These are phyloP conservation scores for Seladonia tumulorum DNA, from an alignment of 2,888 invertebrate genomes.

Conservation along the genomic window DNA sequence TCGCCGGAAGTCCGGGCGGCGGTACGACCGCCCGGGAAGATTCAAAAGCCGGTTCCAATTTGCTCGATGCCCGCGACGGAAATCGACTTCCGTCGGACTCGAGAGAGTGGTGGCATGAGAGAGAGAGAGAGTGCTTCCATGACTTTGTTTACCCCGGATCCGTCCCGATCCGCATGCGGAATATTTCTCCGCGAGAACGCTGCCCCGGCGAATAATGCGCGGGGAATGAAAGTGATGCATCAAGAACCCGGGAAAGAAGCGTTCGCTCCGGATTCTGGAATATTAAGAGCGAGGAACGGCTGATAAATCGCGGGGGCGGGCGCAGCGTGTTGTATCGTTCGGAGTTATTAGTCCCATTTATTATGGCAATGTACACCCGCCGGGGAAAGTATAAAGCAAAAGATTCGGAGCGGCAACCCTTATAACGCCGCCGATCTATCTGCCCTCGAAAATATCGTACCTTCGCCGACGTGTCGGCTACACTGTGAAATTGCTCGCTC, in stretches of 20 bases:
- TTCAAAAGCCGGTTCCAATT: conserved; percentile 17
- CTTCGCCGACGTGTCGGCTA: background rate
- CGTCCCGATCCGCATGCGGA: background rate
- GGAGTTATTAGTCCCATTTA: conserved; percentile 1
- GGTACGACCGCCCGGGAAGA: background rate
- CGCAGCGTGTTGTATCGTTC: background rate
- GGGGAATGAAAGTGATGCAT: conserved; percentile 1
- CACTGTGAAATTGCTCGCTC: background rate
- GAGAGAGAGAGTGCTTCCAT: background rate
- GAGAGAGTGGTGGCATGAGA: background rate
- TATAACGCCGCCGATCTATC: conserved; percentile 15
- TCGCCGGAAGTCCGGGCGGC: background rate
- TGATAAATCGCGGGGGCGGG: background rate
- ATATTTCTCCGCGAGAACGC: background rate
- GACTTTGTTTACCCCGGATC: background rate
- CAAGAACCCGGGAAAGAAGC: conserved; percentile 1
- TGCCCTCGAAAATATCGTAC: background rate
- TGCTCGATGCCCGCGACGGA: conserved; percentile 5
- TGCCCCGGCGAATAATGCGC: conserved; percentile 7
- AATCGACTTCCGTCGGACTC: background rate
- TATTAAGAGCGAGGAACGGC: background rate
- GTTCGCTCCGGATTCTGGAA: conserved; percentile 6
- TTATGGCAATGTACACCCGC: conserved; percentile 5
- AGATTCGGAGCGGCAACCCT: conserved; percentile 27
- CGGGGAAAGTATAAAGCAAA: conserved; percentile 11